A percentile compares a stretch with the other conserved stretches of the same genome.
phyloP scores from a whole-genome alignment of 1,140 invertebrate genomes.

The Potamilus streckersoni region DNA sequence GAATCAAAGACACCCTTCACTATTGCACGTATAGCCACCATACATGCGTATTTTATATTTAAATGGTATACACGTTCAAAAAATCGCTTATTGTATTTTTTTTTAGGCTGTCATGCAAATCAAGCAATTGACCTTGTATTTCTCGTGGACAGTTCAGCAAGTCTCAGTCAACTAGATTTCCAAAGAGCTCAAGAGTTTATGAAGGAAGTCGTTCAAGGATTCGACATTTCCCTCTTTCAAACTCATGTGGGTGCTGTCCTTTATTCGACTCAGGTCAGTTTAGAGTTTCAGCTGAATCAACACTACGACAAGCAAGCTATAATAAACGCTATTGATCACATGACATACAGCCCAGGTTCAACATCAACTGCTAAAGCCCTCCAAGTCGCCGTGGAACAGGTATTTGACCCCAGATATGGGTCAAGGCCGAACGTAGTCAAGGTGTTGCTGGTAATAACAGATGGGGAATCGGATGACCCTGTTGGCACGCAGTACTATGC shows the following conservation, averaged over 20 bases:
- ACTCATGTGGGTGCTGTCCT: slow-evolving; percentile 45
- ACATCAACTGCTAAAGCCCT: slow-evolving; percentile 45
- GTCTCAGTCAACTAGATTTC: slow-evolving; percentile 44
- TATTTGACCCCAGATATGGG: slow-evolving; percentile 33
- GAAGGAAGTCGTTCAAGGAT: slow-evolving; percentile 39
- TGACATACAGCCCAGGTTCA: slow-evolving; percentile 36
- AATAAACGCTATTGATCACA: slow-evolving; percentile 31
- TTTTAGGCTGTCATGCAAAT: no score
- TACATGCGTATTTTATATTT: no score
- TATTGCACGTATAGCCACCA: no score
- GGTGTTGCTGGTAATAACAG: slow-evolving; percentile 39
- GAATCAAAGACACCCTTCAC: no score
- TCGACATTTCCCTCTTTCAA: slow-evolving; percentile 33
- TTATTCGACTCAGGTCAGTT: slow-evolving; percentile 36
- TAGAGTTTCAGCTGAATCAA: slow-evolving; percentile 49
- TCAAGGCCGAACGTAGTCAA: slow-evolving; percentile 35
- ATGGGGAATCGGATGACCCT: slow-evolving; percentile 35
- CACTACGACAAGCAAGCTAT: slow-evolving; percentile 31
- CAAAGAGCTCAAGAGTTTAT: slow-evolving; percentile 44
- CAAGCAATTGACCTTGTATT: slow-evolving; percentile 49
- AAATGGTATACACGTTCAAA: no score
- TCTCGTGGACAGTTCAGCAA: slow-evolving; percentile 52
- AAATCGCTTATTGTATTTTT: no score
- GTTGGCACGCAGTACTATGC: slow-evolving; percentile 25
- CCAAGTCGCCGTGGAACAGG: slow-evolving; percentile 21